Percentiles rank a stretch among this genome's conserved stretches.
These are phyloP conservation scores for Atta texana DNA, from an alignment of 1,140 invertebrate genomes.

Conservation along the genomic window DNA sequence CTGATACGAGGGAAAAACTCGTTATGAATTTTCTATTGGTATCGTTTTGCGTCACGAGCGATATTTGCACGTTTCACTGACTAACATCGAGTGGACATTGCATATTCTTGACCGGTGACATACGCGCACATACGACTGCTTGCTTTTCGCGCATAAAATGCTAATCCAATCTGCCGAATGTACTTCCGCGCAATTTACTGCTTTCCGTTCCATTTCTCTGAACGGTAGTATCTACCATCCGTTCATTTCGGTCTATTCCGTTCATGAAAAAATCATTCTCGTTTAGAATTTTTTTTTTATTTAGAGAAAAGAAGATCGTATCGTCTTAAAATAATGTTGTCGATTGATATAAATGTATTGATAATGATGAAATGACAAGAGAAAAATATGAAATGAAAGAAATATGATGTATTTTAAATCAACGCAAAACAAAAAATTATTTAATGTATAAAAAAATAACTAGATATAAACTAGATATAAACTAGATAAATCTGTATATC, in stretches of 20 bases:
- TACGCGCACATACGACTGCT: neutral
- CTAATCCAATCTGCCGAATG: constrained; percentile 56
- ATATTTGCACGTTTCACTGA: constrained; percentile 31
- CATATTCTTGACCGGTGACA: constrained; percentile 8
- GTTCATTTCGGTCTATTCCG: constrained; percentile 33
- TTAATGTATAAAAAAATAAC: neutral
- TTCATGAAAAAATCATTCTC: constrained; percentile 54
- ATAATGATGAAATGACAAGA: neutral
- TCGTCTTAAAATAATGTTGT: neutral
- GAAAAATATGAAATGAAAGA: neutral
- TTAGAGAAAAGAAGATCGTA: neutral
- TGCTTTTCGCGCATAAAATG: constrained; percentile 44
- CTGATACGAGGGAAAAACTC: neutral
- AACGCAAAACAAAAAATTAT: neutral
- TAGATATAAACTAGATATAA: no score
- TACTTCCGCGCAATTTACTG: constrained; percentile 58
- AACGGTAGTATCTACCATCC: constrained; percentile 5
- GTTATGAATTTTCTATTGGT: constrained; percentile 19
- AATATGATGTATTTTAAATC: constrained; percentile 4
- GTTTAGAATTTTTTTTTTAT: neutral
- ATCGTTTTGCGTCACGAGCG: constrained; percentile 18
- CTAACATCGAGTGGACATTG: neutral
- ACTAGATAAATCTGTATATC: neutral
- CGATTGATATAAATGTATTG: constrained; percentile 4
- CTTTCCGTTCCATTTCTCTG: constrained; percentile 54